Percentiles rank a stretch among this genome's conserved stretches.
Conservation (phyloP, 2,888 invertebrate species). For the Ennomos erosarius region DNA sequence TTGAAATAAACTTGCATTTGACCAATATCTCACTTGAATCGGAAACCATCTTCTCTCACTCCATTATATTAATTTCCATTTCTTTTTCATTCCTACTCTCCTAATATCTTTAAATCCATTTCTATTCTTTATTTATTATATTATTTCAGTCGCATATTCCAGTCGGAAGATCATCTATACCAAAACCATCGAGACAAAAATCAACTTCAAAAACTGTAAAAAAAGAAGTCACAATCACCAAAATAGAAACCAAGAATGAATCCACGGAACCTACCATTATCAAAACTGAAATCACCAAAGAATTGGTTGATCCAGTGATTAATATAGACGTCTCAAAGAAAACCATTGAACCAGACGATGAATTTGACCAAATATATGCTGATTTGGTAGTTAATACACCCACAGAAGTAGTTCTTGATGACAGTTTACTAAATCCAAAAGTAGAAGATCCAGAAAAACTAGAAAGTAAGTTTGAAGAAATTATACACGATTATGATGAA, state of each 20-base stretch:
- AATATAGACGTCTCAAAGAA: slow-evolving; percentile 32
- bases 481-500: slow-evolving; percentile 73
- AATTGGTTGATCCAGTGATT: neutral
- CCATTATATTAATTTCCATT: no score
- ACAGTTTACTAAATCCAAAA: slow-evolving; percentile 50
- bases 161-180: slow-evolving; percentile 47
- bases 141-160: slow-evolving; percentile 41
- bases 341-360: slow-evolving; percentile 55
- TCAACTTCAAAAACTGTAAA: slow-evolving; percentile 28
- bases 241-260: slow-evolving; percentile 36
- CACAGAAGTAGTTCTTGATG: slow-evolving; percentile 40
- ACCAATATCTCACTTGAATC: no score
- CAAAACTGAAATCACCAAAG: slow-evolving; percentile 38
- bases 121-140: neutral
- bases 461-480: slow-evolving; percentile 72
- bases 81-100: no score
- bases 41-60: no score
- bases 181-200: slow-evolving; percentile 41
- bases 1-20: no score
- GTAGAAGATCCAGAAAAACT: slow-evolving; percentile 64
- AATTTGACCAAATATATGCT: slow-evolving; percentile 74
- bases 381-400: slow-evolving; percentile 54
- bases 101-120: no score
- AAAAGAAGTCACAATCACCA: slow-evolving; percentile 28
- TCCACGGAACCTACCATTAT: slow-evolving; percentile 3